phyloP scores from a whole-genome alignment of 1,140 invertebrate species.

The Drosophila pseudoobscura region DNA sequence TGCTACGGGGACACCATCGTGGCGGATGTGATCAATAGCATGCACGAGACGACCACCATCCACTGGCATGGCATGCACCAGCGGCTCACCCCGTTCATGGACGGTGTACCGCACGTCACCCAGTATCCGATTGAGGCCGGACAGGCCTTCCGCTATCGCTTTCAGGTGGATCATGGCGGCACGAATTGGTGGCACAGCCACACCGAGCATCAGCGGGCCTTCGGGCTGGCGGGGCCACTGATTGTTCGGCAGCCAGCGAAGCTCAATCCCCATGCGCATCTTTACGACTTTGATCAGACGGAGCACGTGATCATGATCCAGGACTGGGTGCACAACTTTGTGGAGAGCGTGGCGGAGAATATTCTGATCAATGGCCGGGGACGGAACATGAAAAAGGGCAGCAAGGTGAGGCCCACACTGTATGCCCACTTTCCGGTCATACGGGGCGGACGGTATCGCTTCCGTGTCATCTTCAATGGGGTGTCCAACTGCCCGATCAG shows the following conservation, averaged over 20 bases:
- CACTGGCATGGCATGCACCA: slow-evolving; percentile 85
- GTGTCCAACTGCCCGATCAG: slow-evolving; percentile 89
- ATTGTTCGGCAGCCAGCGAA: slow-evolving; percentile 77
- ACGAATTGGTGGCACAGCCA: slow-evolving; percentile 82
- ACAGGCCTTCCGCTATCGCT: slow-evolving; percentile 85
- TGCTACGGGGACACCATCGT: slow-evolving; percentile 86
- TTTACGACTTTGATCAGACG: slow-evolving; percentile 82
- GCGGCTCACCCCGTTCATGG: slow-evolving; percentile 85
- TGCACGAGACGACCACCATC: slow-evolving; percentile 84
- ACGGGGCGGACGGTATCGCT: slow-evolving; percentile 84
- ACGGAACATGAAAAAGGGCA: slow-evolving; percentile 69
- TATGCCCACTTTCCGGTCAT: slow-evolving; percentile 73
- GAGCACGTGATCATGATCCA: slow-evolving; percentile 78
- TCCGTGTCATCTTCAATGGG: slow-evolving; percentile 86
- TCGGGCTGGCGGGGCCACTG: slow-evolving; percentile 84
- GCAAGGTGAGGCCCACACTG: slow-evolving; percentile 55
- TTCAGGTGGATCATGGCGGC: slow-evolving; percentile 84
- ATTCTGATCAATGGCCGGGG: slow-evolving; percentile 85
- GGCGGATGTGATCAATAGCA: slow-evolving; percentile 85
- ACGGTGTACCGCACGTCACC: slow-evolving; percentile 89
- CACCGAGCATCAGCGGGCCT: slow-evolving; percentile 84
- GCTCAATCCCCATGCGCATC: slow-evolving; percentile 64
- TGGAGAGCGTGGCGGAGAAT: slow-evolving; percentile 80
- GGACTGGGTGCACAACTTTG: slow-evolving; percentile 81
- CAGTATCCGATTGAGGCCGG: slow-evolving; percentile 87